These are phyloP conservation scores for Beroe ovata DNA, from an alignment of 37 sponge, comb jelly and placozoan species.

Conservation along the genomic window DNA sequence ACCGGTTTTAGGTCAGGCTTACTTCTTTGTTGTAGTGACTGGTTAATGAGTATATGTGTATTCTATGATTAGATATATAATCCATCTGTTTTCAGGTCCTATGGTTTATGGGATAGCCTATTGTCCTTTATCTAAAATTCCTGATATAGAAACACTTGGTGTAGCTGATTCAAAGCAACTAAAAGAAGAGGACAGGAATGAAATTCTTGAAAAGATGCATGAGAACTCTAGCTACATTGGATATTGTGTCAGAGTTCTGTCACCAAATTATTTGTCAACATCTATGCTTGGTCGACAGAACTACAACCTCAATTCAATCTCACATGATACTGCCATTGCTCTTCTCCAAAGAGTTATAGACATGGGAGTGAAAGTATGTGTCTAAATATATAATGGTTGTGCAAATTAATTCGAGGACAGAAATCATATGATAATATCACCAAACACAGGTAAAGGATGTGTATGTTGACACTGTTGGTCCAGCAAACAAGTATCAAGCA, in stretches of 20 bases:
- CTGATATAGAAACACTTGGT: constrained; percentile 74
- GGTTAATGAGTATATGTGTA: too few species aligned
- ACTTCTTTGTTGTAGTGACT: too few species aligned
- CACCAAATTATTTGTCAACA: constrained; percentile 92
- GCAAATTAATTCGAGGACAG: too few species aligned
- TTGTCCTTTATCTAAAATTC: constrained; percentile 77
- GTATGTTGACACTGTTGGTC: constrained; percentile 87
- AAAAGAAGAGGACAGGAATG: constrained; percentile 76
- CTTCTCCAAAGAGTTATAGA: constrained; percentile 77
- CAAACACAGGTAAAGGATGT: constrained; percentile 73
- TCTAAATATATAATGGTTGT: background rate
- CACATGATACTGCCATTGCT: constrained; percentile 89
- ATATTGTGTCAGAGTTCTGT: constrained; percentile 83
- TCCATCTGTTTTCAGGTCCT: constrained; percentile 83
- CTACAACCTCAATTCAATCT: constrained; percentile 89
- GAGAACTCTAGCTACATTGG: constrained; percentile 74
- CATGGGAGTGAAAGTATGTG: constrained; percentile 65
- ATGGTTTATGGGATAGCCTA: constrained; percentile 97
- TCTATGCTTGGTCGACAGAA: constrained; percentile 88
- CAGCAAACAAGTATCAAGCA: constrained; percentile 69
- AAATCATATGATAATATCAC: too few species aligned
- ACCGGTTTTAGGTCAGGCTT: constrained; percentile 90
- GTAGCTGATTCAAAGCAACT: constrained; percentile 87
- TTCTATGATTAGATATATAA: too few species aligned
- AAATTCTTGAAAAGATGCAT: constrained; percentile 73